Evolutionary conservation across 1,140 invertebrate genomes (phyloP).

Genomic region (Solen grandis): DNA sequence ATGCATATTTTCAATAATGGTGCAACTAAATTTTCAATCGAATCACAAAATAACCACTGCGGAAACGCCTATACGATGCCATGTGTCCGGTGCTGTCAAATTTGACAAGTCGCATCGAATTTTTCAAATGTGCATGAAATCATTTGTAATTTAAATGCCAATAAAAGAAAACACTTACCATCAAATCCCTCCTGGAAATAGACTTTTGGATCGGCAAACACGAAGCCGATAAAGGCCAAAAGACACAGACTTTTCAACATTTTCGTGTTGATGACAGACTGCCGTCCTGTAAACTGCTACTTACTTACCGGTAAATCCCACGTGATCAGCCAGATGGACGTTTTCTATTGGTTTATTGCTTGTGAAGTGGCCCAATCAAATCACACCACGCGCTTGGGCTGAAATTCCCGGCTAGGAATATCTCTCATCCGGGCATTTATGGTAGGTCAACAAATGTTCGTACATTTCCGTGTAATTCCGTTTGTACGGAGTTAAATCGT

Average conservation of each 20-base stretch:
- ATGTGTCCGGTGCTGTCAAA: not conserved
- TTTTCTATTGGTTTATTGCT: constrained; percentile 68
- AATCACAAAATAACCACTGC: not conserved
- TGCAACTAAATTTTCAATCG: not conserved
- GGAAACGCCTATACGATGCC: not conserved
- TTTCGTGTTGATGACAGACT: constrained; percentile 46
- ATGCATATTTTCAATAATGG: not conserved
- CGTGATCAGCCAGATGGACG: constrained; percentile 78
- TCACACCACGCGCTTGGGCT: constrained; percentile 75
- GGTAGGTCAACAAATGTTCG: no score
- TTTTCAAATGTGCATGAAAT: not conserved
- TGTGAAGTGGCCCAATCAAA: constrained; percentile 71
- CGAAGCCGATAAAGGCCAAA: constrained; percentile 66
- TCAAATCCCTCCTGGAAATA: constrained; percentile 78
- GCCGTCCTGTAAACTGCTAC: constrained; percentile 44
- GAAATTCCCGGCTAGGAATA: constrained; percentile 56
- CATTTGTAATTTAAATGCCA: no score
- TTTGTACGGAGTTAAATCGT: no score
- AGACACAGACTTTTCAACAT: constrained; percentile 63
- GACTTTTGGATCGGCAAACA: constrained; percentile 68
- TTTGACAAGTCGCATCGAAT: not conserved
- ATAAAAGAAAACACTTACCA: constrained; percentile 65
- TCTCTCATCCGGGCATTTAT: constrained; percentile 30
- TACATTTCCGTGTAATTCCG: no score
- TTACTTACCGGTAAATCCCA: constrained; percentile 66